A percentile compares a stretch with the other conserved stretches of the same genome.
Conservation (phyloP, 2,888 invertebrate genomes). For the Melieria omissa region DNA sequence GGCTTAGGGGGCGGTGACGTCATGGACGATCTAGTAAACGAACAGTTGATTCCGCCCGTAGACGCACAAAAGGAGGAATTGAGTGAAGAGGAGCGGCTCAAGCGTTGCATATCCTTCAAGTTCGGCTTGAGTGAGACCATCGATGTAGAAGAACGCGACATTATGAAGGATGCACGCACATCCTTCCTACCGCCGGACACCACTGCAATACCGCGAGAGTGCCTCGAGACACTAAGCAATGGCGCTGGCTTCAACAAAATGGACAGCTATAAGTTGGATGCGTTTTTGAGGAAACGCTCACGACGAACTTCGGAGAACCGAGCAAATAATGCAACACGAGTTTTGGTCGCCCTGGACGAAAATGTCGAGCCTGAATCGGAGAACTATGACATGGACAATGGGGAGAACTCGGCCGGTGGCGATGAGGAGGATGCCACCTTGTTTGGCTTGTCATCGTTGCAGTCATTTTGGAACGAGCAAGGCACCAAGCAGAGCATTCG, state of each 20-base stretch:
- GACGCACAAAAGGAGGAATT: slow-evolving; percentile 39
- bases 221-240: slow-evolving; percentile 47
- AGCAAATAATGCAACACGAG: neutral
- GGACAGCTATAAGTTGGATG: neutral
- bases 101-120: slow-evolving; percentile 58
- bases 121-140: slow-evolving; percentile 56
- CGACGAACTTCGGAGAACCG: slow-evolving; percentile 33
- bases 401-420: slow-evolving; percentile 10
- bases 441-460: slow-evolving; percentile 47
- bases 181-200: slow-evolving; percentile 73
- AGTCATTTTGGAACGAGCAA: slow-evolving; percentile 62
- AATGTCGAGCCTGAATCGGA: slow-evolving; percentile 4
- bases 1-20: slow-evolving; percentile 41
- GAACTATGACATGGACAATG: slow-evolving; percentile 16
- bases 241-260: too few relatives aligned
- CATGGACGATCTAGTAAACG: slow-evolving; percentile 46
- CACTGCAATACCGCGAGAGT: slow-evolving; percentile 67
- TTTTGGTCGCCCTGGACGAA: neutral
- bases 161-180: slow-evolving; percentile 73
- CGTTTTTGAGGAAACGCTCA: slow-evolving; percentile 24
- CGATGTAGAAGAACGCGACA: slow-evolving; percentile 71
- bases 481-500: slow-evolving; percentile 70
- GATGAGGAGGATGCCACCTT: slow-evolving; percentile 31
- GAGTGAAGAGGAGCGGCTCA: slow-evolving; percentile 50
- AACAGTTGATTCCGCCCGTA: slow-evolving; percentile 44